A percentile compares a stretch with the other conserved stretches of the same genome.
Conservation (phyloP, 2,888 invertebrate species). For the Leucania comma region DNA sequence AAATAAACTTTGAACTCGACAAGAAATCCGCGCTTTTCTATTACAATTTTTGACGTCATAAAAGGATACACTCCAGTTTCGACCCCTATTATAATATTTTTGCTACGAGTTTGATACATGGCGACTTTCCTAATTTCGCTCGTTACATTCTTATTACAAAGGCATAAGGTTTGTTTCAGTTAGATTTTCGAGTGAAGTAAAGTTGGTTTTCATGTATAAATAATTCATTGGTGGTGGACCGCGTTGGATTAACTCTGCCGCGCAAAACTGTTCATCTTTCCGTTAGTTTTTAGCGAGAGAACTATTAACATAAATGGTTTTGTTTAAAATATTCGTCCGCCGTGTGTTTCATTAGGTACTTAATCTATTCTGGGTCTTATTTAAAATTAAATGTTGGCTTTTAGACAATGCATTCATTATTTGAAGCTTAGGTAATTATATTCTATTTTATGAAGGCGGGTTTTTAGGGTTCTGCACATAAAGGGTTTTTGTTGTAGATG, state of each 20-base stretch:
- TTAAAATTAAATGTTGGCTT: slow-evolving; percentile 7
- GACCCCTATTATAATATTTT: slow-evolving; percentile 66
- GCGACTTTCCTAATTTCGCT: slow-evolving; percentile 28
- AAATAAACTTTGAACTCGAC: slow-evolving; percentile 53
- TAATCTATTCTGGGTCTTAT: slow-evolving; percentile 10
- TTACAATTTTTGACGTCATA: slow-evolving; percentile 64
- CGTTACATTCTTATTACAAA: slow-evolving; percentile 16
- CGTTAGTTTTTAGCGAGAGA: slow-evolving; percentile 67
- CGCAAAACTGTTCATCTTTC: slow-evolving; percentile 69
- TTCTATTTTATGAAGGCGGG: too few relatives aligned
- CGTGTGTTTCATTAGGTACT: slow-evolving; percentile 34
- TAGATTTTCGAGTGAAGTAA: slow-evolving; percentile 17
- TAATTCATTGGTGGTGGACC: slow-evolving; percentile 70
- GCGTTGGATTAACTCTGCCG: slow-evolving; percentile 68
- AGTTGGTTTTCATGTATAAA: slow-evolving; percentile 62
- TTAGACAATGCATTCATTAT: background rate
- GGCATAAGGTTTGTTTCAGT: slow-evolving; percentile 43
- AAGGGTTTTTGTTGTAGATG: too few relatives aligned
- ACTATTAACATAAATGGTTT: slow-evolving; percentile 68
- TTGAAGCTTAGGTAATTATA: too few relatives aligned
- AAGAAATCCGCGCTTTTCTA: slow-evolving; percentile 59
- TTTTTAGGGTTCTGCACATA: too few relatives aligned
- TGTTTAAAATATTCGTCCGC: slow-evolving; percentile 54
- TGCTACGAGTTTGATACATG: slow-evolving; percentile 63
- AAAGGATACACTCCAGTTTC: slow-evolving; percentile 64